Percentiles rank a stretch among this genome's conserved stretches.
These are phyloP conservation scores for Myotis myotis DNA, from an alignment of 2,797 vertebrate species.

Conservation along the genomic window DNA sequence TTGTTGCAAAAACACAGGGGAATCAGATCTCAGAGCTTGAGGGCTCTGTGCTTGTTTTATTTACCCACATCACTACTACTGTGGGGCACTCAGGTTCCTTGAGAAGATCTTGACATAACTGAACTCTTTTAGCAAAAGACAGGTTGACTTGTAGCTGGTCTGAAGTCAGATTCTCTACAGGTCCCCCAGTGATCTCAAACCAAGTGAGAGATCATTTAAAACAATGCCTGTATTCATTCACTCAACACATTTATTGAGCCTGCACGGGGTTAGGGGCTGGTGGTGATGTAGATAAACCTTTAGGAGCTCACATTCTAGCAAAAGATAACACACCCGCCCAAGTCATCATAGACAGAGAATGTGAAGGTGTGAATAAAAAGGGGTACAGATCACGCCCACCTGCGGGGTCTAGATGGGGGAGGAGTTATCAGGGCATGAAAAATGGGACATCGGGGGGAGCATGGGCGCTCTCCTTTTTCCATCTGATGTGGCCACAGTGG, in stretches of 20 bases:
- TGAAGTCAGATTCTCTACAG: neutral
- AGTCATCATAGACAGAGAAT: neutral
- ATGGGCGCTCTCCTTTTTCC: neutral
- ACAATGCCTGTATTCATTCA: neutral
- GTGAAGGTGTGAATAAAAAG: neutral
- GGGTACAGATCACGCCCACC: accelerated
- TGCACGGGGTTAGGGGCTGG: neutral
- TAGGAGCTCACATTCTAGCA: neutral
- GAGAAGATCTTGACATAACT: neutral
- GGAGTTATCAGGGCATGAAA: neutral
- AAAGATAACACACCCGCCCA: neutral
- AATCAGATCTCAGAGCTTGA: neutral
- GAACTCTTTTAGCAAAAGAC: neutral
- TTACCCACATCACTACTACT: neutral
- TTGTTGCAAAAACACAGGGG: neutral
- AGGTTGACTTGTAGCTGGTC: neutral
- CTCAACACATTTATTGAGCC: neutral
- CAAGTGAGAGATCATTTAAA: neutral
- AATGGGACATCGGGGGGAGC: neutral
- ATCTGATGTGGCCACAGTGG: neutral
- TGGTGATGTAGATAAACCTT: neutral
- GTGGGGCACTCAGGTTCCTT: neutral
- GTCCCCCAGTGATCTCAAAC: neutral
- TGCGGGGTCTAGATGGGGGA: neutral
- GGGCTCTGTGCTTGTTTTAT: neutral